Evolutionary conservation across 2,888 invertebrate species (phyloP).

Genomic region (Hymenopus coronatus): DNA sequence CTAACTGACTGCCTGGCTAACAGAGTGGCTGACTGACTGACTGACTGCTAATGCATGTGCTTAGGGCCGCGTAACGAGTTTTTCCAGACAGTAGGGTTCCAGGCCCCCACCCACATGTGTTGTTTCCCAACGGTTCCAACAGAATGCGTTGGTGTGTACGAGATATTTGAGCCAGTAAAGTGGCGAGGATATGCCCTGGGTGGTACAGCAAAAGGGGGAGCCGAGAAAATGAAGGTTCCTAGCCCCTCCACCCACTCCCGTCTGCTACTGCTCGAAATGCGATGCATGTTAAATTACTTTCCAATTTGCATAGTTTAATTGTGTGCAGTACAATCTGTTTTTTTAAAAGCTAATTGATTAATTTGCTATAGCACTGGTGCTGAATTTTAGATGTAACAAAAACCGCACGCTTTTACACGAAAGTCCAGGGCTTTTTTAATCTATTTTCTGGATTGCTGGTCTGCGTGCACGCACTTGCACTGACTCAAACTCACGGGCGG

Average conservation of each 20-base stretch:
- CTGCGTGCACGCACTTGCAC: not conserved
- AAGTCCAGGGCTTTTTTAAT: conserved; percentile 20
- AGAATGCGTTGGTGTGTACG: not conserved
- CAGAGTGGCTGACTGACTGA: not conserved
- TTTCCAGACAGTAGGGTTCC: not conserved
- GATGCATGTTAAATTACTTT: conserved; percentile 22
- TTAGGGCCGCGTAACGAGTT: not conserved
- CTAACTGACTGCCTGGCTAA: not conserved
- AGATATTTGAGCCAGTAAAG: not conserved
- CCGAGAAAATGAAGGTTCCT: conserved; percentile 7
- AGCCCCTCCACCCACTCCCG: conserved; percentile 3
- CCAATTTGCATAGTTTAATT: conserved; percentile 22
- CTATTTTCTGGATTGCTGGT: conserved; percentile 21
- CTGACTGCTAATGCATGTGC: not conserved
- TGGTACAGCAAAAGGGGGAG: not conserved
- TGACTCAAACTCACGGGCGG: not conserved
- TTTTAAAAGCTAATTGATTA: conserved; percentile 22
- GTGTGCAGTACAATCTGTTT: conserved; percentile 22
- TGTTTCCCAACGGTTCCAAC: not conserved
- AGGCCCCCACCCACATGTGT: not conserved
- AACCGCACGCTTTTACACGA: conserved; percentile 22
- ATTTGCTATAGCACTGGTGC: conserved; percentile 21
- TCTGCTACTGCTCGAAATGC: conserved; percentile 14
- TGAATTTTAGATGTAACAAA: conserved; percentile 22
- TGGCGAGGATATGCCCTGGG: not conserved